Conservation (phyloP, 1,140 invertebrate species). For the Gyrodactylus bullatarudis region DNA sequence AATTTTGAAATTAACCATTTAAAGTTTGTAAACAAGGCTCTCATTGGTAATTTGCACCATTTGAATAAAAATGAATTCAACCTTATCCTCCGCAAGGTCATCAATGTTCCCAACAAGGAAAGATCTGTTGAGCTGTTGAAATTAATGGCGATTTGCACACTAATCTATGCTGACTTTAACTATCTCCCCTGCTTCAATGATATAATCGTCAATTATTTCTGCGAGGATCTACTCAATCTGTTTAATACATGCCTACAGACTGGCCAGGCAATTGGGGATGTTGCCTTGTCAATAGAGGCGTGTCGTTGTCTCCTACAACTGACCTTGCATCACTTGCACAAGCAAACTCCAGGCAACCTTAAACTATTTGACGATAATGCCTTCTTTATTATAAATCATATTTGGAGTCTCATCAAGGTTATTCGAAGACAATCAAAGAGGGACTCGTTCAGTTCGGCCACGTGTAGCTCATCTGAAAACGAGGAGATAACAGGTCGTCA, state of each 20-base stretch:
- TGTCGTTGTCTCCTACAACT: neutral
- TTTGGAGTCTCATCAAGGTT: neutral
- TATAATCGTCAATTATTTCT: neutral
- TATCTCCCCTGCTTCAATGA: neutral
- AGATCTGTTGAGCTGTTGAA: no score
- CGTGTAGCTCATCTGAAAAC: neutral
- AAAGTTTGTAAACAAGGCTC: no score
- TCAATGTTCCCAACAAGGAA: no score
- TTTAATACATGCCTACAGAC: neutral
- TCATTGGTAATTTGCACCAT: no score
- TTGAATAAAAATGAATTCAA: no score
- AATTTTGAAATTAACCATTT: no score
- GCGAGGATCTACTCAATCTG: neutral
- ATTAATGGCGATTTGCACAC: neutral
- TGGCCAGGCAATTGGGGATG: neutral
- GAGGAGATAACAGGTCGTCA: no score
- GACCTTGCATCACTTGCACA: neutral
- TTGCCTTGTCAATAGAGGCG: neutral
- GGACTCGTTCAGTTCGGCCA: neutral
- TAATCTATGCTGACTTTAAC: neutral
- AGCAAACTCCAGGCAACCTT: neutral
- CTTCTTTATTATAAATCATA: neutral
- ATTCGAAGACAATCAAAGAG: neutral
- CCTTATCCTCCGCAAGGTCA: no score
- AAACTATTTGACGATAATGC: neutral